Evolutionary conservation across 2,797 vertebrate species (phyloP), one percentile per base, ranked within the genome.

Genomic region (Sebastes melanostomus): DNA sequence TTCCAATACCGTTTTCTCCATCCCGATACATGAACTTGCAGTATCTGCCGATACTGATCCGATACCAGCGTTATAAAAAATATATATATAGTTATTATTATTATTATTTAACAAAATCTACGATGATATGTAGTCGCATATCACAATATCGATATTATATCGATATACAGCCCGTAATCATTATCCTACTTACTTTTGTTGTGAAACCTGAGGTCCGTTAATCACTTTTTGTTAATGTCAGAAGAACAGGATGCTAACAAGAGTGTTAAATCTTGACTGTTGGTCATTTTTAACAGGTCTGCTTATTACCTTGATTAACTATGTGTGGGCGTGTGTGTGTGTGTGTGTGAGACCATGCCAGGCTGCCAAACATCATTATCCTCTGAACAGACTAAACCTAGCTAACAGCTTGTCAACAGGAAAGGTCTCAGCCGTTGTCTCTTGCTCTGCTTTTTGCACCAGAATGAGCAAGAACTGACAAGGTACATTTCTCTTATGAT

Each of bases 261-360:
- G 34, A 73, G 30, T 55, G 69, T 82, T 86, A 86, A 85, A 83
- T 73, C 78, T 81, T 78, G 27, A 78, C 78, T 84, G 80, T 54
- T 32, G 68, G 75, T 88, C 69, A 81, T 75, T 54, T 83, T 80
- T 55, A 88, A 83, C 67, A 75, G 36, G 68, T 72, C 60, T 78
- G 72, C 72, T 93, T 86, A 92, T 94, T 93, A 93, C 85, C 72
- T 83, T 92, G 83, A 93, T 93, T 89, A 93, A 92, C 85, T 84
- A 46, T 77, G 78, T 70, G 72, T 74, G 29, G 83, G 81, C 70
- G 65, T 81, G 36, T 59, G 38, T 38, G 36, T 38, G n/a, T n/a
- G n/a, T n/a, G 36, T 38, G 38, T 42, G 38, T 46, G 84, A 60
- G 85, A 73, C 86, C 73, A 78, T 84, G 87, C 82, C 82, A 82